Evolutionary conservation across 2,113 vertebrate species (phyloP), one percentile per base, ranked within the genome.

Genomic region (Callionymus lyra): DNA sequence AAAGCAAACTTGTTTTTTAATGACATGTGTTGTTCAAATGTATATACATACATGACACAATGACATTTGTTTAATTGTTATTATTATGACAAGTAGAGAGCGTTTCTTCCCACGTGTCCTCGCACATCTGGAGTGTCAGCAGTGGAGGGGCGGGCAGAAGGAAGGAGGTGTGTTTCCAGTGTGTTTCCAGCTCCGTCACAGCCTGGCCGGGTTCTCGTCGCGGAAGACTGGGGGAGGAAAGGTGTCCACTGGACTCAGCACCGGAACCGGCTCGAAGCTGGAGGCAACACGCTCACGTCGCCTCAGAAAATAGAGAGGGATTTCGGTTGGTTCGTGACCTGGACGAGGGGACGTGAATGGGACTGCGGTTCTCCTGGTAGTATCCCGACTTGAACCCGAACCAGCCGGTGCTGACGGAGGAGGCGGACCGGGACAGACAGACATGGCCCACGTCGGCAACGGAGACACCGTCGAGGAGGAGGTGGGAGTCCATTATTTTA

Each of bases 391-490:
- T 17, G 17, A 32, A 38, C 19, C 38, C 27, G 17, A 44, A 10
- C 17, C 16, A 35, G n/a, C 39, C 0, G 43, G 31, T 59, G 56
- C 53, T 41, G 41, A 9, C 47, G 43, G 15, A 46, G 63, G 47
- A 36, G 19, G 45, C 50, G 6, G 19, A 2, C 31, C n/a, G 9
- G 34, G n/a, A 4, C 42, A 2, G n/a, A 4, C 42, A 2, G 54
- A 51, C 41, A 76, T 76, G 76, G 72, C 67, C 53, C 72, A 74
- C 72, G 76, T 71, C 32, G 48, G 55, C 63, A 78, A 70, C 66
- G 66, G 72, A 57, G 57, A 61, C 12, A 8, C 41, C 10, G 73
- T 34, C 2, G 76, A 70, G 43, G 76, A 74, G 35, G 72, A 74
- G 66, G 71, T 50, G 19, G 37, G 38, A 12, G 11, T 40, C 12